Evolutionary conservation across 2,888 invertebrate genomes (phyloP).

Genomic region (Archips xylosteana): DNA sequence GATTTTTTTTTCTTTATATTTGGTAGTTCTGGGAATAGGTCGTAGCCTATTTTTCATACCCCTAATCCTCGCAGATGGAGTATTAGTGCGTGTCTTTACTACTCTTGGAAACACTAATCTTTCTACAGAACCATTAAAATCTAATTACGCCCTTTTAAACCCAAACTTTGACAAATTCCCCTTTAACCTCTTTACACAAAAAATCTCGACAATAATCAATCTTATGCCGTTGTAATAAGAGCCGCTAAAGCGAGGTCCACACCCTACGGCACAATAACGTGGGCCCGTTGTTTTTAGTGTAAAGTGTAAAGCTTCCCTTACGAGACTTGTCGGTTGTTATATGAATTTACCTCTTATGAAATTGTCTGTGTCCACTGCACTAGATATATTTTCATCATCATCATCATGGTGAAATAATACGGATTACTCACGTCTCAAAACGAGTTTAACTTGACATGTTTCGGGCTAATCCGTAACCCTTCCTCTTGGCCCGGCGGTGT

Average conservation of each 20-base stretch:
- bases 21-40: too few species aligned
- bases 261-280: slow-evolving; percentile 12
- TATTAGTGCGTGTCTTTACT: too few species aligned
- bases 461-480: too few species aligned
- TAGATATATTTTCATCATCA: too few species aligned
- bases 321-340: slow-evolving; percentile 58
- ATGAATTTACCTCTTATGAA: slow-evolving; percentile 67
- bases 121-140: slow-evolving; percentile 21
- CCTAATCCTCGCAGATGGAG: too few species aligned
- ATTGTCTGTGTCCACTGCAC: slow-evolving; percentile 52
- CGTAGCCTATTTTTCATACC: too few species aligned
- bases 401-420: too few species aligned
- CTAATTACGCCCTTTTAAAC: slow-evolving; percentile 23
- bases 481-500: too few species aligned
- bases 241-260: slow-evolving; percentile 1
- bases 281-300: slow-evolving; percentile 30
- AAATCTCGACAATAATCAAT: background rate
- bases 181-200: background rate
- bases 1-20: too few species aligned
- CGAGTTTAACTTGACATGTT: too few species aligned
- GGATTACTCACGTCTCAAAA: too few species aligned
- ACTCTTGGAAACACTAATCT: background rate
- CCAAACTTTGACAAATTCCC: slow-evolving; percentile 33
- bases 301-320: slow-evolving; percentile 46
- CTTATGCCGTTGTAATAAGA: background rate